These are phyloP conservation scores for Drosophila koepferae DNA, from an alignment of 2,888 invertebrate genomes.

Conservation along the genomic window DNA sequence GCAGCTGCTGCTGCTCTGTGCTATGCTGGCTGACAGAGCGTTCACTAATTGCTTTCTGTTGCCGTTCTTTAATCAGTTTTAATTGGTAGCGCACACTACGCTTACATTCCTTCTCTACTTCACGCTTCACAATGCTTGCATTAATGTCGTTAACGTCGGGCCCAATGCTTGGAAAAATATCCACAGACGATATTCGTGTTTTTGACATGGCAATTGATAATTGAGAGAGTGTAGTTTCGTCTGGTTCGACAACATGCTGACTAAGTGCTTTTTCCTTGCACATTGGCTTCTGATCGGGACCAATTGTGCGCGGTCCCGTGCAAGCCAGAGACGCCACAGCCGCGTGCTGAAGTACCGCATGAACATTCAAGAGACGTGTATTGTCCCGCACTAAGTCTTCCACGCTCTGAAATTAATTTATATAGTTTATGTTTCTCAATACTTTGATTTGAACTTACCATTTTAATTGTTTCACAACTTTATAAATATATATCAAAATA, in stretches of 20 bases:
- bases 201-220: background rate
- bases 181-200: constrained; percentile 7
- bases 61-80: constrained; percentile 47
- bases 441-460: constrained; percentile 29
- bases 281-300: constrained; percentile 64
- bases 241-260: background rate
- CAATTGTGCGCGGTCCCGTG: constrained; percentile 74
- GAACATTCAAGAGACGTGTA: constrained; percentile 36
- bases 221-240: background rate
- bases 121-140: constrained; percentile 66
- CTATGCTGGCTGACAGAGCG: background rate
- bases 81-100: constrained; percentile 59
- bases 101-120: constrained; percentile 70
- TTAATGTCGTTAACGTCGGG: constrained; percentile 63
- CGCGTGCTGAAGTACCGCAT: constrained; percentile 59
- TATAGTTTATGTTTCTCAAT: background rate
- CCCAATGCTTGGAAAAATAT: constrained; percentile 46
- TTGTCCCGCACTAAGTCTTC: constrained; percentile 45
- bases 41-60: constrained; percentile 19
- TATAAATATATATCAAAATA: background rate
- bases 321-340: constrained; percentile 49
- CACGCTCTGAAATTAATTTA: constrained; percentile 47
- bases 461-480: background rate
- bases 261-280: background rate
- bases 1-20: constrained; percentile 35